Conservation (phyloP, 2,888 invertebrate genomes). For the Drosophila basisetae region DNA sequence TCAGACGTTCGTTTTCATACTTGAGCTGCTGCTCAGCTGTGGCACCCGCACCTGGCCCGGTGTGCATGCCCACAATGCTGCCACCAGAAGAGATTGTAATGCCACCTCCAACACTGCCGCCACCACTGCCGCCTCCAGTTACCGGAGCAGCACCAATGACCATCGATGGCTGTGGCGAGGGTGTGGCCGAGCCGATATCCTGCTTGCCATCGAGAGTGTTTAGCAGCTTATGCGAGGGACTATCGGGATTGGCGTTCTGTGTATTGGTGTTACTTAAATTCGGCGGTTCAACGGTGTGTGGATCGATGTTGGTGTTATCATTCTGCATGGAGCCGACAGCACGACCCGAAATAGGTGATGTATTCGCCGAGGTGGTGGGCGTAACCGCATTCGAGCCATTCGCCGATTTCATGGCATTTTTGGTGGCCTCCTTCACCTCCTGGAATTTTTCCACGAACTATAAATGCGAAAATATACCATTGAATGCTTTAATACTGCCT, state of each 20-base stretch:
- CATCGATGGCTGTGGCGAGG: slow-evolving; percentile 77
- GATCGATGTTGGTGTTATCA: slow-evolving; percentile 85
- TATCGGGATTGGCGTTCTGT: slow-evolving; percentile 86
- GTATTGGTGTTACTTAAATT: slow-evolving; percentile 86
- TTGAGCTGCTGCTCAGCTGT: slow-evolving; percentile 93
- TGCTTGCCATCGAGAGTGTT: slow-evolving; percentile 67
- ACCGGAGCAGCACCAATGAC: slow-evolving; percentile 33
- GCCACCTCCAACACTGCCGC: slow-evolving; percentile 46
- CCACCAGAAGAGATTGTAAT: slow-evolving; percentile 77
- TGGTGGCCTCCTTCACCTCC: slow-evolving; percentile 98
- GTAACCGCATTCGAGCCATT: slow-evolving; percentile 91
- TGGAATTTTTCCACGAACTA: slow-evolving; percentile 98
- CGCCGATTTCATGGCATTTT: slow-evolving; percentile 89
- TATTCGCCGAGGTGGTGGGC: slow-evolving; percentile 94
- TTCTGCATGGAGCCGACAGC: slow-evolving; percentile 87
- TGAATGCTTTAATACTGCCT: not conserved
- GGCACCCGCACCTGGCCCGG: slow-evolving; percentile 75
- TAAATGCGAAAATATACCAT: not conserved
- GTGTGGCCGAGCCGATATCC: slow-evolving; percentile 80
- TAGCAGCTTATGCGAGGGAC: slow-evolving; percentile 85
- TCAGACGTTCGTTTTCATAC: slow-evolving; percentile 98
- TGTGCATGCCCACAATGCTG: slow-evolving; percentile 79
- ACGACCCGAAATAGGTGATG: slow-evolving; percentile 92
- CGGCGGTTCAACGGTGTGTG: slow-evolving; percentile 86
- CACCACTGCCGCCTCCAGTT: slow-evolving; percentile 32